These are phyloP conservation scores for Calyptommatus sinebrachiatus DNA, from an alignment of 2,113 vertebrate species.

Conservation along the genomic window DNA sequence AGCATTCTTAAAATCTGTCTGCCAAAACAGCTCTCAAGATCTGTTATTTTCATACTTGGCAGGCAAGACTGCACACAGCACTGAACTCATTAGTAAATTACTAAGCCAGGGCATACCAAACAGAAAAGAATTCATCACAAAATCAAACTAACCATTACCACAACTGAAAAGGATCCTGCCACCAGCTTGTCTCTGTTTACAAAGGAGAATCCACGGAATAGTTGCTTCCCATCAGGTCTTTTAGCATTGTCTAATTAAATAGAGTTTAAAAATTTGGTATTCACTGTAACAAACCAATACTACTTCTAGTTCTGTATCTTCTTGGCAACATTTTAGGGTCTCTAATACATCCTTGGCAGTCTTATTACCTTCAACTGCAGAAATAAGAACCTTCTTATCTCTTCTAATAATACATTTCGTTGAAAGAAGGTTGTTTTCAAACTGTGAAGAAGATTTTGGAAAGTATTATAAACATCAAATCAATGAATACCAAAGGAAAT, in stretches of 20 bases:
- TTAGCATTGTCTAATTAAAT: neutral
- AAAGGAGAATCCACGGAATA: neutral
- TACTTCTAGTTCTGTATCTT: neutral
- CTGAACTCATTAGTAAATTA: slow-evolving; percentile 45
- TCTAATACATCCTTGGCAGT: neutral
- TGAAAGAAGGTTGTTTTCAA: too few species aligned
- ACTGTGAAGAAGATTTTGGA: too few species aligned
- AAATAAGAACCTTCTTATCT: too few species aligned
- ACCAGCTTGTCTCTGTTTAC: slow-evolving; percentile 2
- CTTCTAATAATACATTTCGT: too few species aligned
- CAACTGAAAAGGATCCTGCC: rapidly evolving
- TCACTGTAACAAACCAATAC: neutral
- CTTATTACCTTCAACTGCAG: too few species aligned
- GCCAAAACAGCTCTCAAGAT: slow-evolving; percentile 41
- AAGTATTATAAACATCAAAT: too few species aligned
- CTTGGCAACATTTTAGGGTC: neutral
- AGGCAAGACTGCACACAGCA: slow-evolving; percentile 49
- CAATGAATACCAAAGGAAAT: too few species aligned
- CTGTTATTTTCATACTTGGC: slow-evolving; percentile 45
- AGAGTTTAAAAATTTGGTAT: neutral
- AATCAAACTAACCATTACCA: slow-evolving; percentile 33
- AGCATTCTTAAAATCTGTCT: slow-evolving; percentile 47
- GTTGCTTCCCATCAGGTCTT: neutral
- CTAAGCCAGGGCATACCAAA: slow-evolving; percentile 28
- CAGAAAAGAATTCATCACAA: slow-evolving; percentile 23